A percentile compares a stretch with the other conserved stretches of the same genome.
Conservation (phyloP, 2,113 vertebrate species). For the Myrmecobius fasciatus region DNA sequence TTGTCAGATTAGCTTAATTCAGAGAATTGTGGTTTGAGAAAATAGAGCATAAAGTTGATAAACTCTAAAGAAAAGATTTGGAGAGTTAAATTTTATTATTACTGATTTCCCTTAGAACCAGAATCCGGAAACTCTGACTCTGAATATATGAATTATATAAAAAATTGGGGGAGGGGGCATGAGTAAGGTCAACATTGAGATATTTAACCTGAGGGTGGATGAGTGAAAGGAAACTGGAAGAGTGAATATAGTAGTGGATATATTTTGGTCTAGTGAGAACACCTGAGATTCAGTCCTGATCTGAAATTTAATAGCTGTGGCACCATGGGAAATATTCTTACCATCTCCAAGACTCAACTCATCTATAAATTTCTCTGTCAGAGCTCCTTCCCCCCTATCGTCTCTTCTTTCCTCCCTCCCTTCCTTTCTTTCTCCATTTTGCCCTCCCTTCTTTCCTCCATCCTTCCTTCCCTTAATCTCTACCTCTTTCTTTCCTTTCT, state of each 20-base stretch:
- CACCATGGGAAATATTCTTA: neutral
- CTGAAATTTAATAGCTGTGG: neutral
- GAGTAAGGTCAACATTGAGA: neutral
- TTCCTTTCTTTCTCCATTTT: too few species aligned
- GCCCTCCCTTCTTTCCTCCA: too few species aligned
- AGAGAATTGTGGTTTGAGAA: neutral
- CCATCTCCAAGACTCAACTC: neutral
- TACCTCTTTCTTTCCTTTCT: too few species aligned
- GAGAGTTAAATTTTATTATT: neutral
- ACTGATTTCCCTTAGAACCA: neutral
- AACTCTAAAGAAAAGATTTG: neutral
- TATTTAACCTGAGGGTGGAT: neutral
- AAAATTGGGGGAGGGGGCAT: neutral
- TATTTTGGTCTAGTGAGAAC: neutral
- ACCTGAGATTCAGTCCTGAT: neutral
- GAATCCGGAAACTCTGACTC: neutral
- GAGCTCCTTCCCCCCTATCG: neutral
- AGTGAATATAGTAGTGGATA: neutral
- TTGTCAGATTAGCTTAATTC: neutral
- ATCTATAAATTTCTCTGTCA: neutral
- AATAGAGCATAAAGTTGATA: neutral
- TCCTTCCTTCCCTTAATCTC: too few species aligned
- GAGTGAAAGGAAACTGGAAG: neutral
- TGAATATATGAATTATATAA: neutral
- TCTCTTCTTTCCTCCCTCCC: too few species aligned